Base-by-base conservation (phyloP, 1,140 invertebrate species). In the Drosophila sulfurigaster region DNA sequence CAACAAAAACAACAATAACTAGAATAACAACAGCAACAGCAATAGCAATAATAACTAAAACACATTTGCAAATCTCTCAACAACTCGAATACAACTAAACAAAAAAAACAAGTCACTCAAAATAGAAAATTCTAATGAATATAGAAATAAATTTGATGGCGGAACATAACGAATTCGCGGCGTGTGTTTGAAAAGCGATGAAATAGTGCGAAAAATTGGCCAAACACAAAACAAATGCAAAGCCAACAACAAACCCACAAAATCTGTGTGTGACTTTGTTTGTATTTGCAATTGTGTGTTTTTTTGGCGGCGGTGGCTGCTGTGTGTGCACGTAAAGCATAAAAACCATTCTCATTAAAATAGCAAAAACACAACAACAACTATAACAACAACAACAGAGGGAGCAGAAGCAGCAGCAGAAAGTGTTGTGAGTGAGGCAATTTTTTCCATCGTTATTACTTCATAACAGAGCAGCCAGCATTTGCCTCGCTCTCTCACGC, bases 371-470 rank as follows among this genome's bases (percentile, higher is more conserved):
- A 73, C 41, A 75, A 51, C 41, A 65, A 75, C 41, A 75, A 59
- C 46, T 54, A 67, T 46, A 59, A 52, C 35, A 63, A 15, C 16
- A 56, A 56, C 57, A 69, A 10, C 15, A 51, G 5, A 46, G 35
- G 5, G n/a, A 59, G 41, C 57, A 59, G 35, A 7, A 59, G 43
- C 56, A 62, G 45, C 11, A 59, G 48, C 41, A 68, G 49, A 72
- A 58, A 75, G 48, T 70, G 74, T 48, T 58, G 32, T 57, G 43
- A 58, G 74, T 71, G 70, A 58, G 77, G 68, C 68, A 65, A 76
- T 71, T 72, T 75, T 68, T 81, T 81, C 54, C 54, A 67, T 66
- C 67, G 69, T 79, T 79, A 76, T 85, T 85, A 81, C 78, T 81
- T 81, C 79, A 81, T 83, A 85, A 86, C 70, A 81, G 64, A 77